A percentile compares a stretch with the other conserved stretches of the same genome.
phyloP scores from a whole-genome alignment of 2,888 invertebrate genomes.

The Lasioglossum pauxillum region DNA sequence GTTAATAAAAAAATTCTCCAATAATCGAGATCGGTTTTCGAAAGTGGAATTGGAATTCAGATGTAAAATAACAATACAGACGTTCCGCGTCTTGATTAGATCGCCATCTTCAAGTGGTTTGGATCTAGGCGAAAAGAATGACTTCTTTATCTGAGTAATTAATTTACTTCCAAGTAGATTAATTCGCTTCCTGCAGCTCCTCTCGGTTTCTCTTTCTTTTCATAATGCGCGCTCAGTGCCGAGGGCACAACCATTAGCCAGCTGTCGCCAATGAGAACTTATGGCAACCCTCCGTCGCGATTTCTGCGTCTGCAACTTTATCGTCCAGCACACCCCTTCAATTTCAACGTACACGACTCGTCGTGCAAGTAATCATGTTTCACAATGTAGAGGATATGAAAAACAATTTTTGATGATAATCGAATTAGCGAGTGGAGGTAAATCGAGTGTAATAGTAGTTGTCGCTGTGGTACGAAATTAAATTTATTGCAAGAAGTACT shows the following conservation, averaged over 20 bases:
- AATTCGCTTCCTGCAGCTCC: conserved; percentile 54
- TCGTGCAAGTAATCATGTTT: background rate
- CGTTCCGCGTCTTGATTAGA: background rate
- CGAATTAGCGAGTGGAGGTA: background rate
- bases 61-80: conserved; percentile 2
- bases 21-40: background rate
- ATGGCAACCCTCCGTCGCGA: conserved; percentile 43
- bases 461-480: background rate
- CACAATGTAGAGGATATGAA: conserved; percentile 3
- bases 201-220: conserved; percentile 35
- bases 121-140: background rate
- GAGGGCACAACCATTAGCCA: conserved; percentile 61
- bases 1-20: background rate
- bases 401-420: background rate
- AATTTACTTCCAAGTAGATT: conserved; percentile 36
- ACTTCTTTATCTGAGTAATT: conserved; percentile 24
- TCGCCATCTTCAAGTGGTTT: background rate
- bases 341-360: background rate
- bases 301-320: conserved; percentile 35
- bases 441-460: background rate
- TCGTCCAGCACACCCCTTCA: conserved; percentile 6
- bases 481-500: background rate
- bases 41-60: background rate
- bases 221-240: conserved; percentile 40
- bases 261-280: conserved; percentile 59